Evolutionary conservation across 1,140 invertebrate genomes (phyloP), one percentile per base, ranked within the genome.

Genomic region (Scylla paramamosain): DNA sequence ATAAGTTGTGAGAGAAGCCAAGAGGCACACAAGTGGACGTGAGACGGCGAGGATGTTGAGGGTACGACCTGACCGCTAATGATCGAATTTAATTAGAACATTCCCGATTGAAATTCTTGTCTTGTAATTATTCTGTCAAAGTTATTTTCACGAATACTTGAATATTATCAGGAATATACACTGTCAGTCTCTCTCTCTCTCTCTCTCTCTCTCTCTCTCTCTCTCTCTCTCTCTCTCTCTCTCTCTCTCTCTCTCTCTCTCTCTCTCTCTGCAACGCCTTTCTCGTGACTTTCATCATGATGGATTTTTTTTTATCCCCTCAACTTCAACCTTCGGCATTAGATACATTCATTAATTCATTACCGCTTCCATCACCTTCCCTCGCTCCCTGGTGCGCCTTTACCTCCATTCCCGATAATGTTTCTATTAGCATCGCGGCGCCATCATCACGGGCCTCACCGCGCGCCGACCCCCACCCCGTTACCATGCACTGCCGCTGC

Each of bases 101-200:
- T 59, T 59, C 52, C 52, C 52, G 16, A 59, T 59, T 59, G 52
- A 59, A 12, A 3, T 59, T 59, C 52, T 20, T 59, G 3, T 59
- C 52, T 59, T 20, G 10, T 59, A 59, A 59, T 59, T 59, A 59
- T 59, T 59, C 52, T 8, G 16, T 59, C 10, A 59, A 59, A 1
- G 2, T 59, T 59, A 4, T 59, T 12, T 84, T 84, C 8, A 32
- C 83, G 10, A n/a, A 29, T 84, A 10, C 25, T 20, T 84, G 83
- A 28, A 32, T 84, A 20, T 84, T 84, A 32, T 84, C 10, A 0
- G 25, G 6, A 20, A 10, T 16, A 45, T 20, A 45, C 87, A 28
- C 87, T 89, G 7, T 89, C 87, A 46, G 8, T 89, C 87, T 89
- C 87, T 89, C 87, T 89, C 87, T 48, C 45, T 48, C 87, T 89